Conservation (phyloP, 37 sponge, comb jelly and placozoan species). For the Haliclona indistincta region DNA sequence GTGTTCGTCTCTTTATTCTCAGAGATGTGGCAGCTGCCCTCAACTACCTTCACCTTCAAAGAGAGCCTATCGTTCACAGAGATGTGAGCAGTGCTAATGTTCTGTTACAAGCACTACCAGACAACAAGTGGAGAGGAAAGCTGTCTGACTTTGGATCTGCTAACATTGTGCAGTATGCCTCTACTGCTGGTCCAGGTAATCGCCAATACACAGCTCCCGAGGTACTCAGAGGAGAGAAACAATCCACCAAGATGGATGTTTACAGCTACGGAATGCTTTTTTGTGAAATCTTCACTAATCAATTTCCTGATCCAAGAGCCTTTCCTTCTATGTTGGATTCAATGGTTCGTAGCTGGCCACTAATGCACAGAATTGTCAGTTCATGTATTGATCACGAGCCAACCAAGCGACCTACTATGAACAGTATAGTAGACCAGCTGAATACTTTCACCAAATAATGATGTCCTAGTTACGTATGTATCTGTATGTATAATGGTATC, state of each 20-base stretch:
- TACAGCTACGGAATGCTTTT: constrained; percentile 72
- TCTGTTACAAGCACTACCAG: constrained; percentile 31
- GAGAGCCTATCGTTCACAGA: constrained; percentile 76
- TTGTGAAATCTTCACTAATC: constrained; percentile 27
- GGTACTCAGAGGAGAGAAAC: background rate
- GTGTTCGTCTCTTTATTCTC: constrained; percentile 9
- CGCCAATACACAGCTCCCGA: constrained; percentile 78
- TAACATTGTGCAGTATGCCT: constrained; percentile 42
- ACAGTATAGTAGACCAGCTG: background rate
- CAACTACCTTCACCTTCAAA: constrained; percentile 70
- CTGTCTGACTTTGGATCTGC: constrained; percentile 85
- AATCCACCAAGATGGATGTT: constrained; percentile 65
- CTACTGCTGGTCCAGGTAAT: constrained; percentile 62
- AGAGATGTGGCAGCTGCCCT: constrained; percentile 73
- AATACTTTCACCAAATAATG: no score
- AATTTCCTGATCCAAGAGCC: constrained; percentile 35
- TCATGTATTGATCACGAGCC: background rate
- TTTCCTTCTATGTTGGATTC: background rate
- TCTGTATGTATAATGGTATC: no score
- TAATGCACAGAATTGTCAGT: background rate
- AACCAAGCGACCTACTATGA: constrained; percentile 12
- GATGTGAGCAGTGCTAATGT: constrained; percentile 87
- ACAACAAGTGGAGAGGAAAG: constrained; percentile 53
- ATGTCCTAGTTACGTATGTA: no score
- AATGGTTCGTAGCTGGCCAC: background rate